A percentile compares a stretch with the other conserved stretches of the same genome.
Conservation (phyloP, 2,113 vertebrate species). For the Camarhynchus parvulus region DNA sequence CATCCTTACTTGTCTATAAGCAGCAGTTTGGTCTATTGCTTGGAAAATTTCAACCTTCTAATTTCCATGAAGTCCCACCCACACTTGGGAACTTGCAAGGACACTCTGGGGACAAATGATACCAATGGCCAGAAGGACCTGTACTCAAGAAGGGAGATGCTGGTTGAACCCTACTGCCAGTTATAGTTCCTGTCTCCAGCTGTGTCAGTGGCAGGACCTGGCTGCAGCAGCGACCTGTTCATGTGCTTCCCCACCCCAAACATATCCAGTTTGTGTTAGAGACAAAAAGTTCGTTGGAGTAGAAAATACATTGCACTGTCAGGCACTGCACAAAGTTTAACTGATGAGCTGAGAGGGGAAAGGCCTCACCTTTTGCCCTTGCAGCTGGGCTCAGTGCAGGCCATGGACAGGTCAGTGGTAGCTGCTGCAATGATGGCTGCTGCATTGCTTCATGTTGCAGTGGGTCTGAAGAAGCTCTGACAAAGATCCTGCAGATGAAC, state of each 20-base stretch:
- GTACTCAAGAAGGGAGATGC: accelerated
- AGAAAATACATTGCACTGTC: accelerated
- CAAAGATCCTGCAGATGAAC: background rate
- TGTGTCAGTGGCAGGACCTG: background rate
- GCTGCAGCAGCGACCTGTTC: background rate
- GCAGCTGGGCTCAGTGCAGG: background rate
- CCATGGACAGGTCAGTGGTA: background rate
- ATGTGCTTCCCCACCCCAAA: background rate
- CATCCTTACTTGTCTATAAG: background rate
- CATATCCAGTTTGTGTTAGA: background rate
- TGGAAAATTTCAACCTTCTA: background rate
- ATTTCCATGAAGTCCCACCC: background rate
- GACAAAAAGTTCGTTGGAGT: accelerated
- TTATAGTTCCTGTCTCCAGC: background rate
- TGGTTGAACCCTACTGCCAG: background rate
- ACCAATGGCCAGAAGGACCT: background rate
- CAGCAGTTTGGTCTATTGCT: background rate
- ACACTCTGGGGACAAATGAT: background rate
- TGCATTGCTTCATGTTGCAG: background rate
- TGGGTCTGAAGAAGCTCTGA: background rate
- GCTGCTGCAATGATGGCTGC: background rate
- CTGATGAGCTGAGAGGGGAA: background rate
- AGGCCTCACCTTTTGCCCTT: background rate
- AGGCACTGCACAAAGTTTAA: background rate
- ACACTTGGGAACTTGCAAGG: background rate